Evolutionary conservation across 2,797 vertebrate species (phyloP), one percentile per base, ranked within the genome.

Genomic region (Mormyrus hasselquistii): DNA sequence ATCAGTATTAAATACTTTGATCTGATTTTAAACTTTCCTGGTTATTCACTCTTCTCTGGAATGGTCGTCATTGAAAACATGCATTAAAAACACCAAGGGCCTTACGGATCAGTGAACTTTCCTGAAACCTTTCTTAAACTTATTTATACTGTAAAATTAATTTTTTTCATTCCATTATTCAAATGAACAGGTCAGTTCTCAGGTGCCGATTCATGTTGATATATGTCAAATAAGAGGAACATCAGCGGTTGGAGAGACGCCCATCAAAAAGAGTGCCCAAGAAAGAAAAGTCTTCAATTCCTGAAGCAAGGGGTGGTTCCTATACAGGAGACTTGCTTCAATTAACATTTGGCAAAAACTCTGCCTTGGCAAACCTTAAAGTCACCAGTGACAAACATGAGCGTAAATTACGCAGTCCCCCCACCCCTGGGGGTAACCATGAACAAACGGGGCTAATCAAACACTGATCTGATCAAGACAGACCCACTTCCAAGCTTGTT

Each of bases 371-470:
- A 93, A 93, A 92, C 92, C 93, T 93, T 94, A 93, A 93, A 93
- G 94, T 93, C 93, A 92, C 92, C 93, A 90, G 90, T 93, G 93
- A 92, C 93, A 93, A 79, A 88, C 90, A 87, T 90, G 91, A 94
- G 93, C 93, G 94, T 94, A 94, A 93, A 93, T 94, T 93, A 93
- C 92, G 41, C 90, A 65, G 87, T 89, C 91, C 44, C 16, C 4
- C 53, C 4, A 3, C 14, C 44, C 91, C 92, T 91, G 93, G 91
- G 92, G 94, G 93, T 93, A 93, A 95, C 92, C 91, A 93, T 91
- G 93, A 93, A 92, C 92, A 96, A 93, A 94, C 91, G 90, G 91
- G 93, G 94, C 92, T 88, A 92, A 93, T 94, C 91, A 90, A 95
- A 92, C 92, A 95, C 91, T 93, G 91, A 91, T 91, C 88, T 90